A percentile compares a stretch with the other conserved stretches of the same genome.
Conservation (phyloP, 2,797 vertebrate genomes). For the Podargus strigoides region DNA sequence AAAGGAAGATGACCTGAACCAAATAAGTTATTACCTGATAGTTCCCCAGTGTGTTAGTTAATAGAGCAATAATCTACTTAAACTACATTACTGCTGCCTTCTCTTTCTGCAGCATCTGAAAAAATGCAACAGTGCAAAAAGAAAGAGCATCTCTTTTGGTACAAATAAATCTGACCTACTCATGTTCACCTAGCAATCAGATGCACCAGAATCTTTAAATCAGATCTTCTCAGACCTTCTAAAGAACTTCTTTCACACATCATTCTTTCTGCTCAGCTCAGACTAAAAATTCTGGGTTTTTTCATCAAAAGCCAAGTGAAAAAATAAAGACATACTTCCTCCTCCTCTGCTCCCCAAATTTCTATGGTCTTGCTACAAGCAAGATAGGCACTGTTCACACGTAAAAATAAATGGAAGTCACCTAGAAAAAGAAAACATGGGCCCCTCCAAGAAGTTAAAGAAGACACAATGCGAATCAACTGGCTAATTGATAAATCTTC, state of each 20-base stretch:
- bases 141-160: background rate
- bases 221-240: background rate
- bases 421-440: background rate
- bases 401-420: background rate
- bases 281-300: background rate
- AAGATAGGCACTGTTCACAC: background rate
- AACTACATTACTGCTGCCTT: background rate
- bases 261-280: background rate
- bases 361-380: background rate
- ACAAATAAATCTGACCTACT: background rate
- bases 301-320: background rate
- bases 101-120: background rate
- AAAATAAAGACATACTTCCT: background rate
- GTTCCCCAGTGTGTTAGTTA: slow-evolving; percentile 30
- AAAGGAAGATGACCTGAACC: slow-evolving; percentile 31
- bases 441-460: background rate
- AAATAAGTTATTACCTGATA: background rate
- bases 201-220: background rate
- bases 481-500: background rate
- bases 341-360: background rate
- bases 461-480: background rate
- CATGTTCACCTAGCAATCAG: background rate
- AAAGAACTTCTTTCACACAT: background rate
- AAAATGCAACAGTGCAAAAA: background rate
- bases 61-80: slow-evolving; percentile 57